Evolutionary conservation across 2,888 invertebrate genomes (phyloP), one percentile per base, ranked within the genome.

Genomic region (Polyommatus iphigenia): DNA sequence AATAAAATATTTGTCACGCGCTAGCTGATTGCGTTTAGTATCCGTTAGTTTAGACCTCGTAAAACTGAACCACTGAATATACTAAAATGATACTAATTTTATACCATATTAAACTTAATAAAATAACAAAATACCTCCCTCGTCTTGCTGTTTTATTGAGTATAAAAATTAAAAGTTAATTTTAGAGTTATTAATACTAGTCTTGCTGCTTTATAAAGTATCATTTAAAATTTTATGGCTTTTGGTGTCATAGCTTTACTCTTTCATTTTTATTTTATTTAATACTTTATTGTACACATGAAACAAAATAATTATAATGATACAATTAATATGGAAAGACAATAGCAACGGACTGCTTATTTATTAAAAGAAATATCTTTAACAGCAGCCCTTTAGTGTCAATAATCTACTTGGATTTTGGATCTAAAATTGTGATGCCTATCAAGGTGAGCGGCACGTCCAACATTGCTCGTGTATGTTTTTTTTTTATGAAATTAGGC

Each of bases 1-100:
- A 24, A n/a, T 41, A 20, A 5, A 67, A 46, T 46, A 15, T 15
- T 75, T 54, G 50, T 75, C 29, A 50, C 75, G 46, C 13, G 75
- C 18, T 54, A 29, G 18, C 54, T 20, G 18, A 15, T 29, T 50
- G 24, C 46, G 20, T 41, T 36, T 20, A 36, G 72, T 36, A 41
- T 18, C 72, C 72, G 72, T 72, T 72, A 36, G 41, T 72, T 72
- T 41, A 72, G 71, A 41, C 41, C 18, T 72, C 72, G 72, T 72
- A 20, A 72, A 72, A 72, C 20, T 36, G 18, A 73, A 75, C 75
- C 29, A 29, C 32, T 75, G 18, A 29, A 75, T 72, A 41, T 0
- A 29, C 41, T 41, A 41, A 72, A 75, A 75, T 15, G 20, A 10
- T 18, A 75, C 75, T 15, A 54, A 75, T 50, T 75, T 54, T 54